A percentile compares a stretch with the other conserved stretches of the same genome.
Conservation (phyloP, 2,113 vertebrate species). For the Mustelus asterias region DNA sequence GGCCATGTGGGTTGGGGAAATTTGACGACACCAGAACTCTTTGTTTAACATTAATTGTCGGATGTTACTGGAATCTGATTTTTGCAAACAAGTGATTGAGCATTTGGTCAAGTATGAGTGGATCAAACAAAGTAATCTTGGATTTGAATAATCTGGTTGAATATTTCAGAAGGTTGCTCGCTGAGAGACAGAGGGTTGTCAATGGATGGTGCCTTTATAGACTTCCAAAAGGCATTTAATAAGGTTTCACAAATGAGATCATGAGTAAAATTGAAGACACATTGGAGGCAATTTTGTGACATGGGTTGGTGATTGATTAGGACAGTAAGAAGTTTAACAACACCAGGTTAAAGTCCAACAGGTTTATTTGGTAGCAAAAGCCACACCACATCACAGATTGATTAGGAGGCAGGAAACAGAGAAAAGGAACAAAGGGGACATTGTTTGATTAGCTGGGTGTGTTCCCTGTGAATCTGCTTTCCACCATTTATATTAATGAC, state of each 20-base stretch:
- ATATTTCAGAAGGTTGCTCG: not conserved
- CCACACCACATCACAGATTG: too few relatives aligned
- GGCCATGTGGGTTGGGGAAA: not conserved
- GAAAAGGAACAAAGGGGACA: not conserved
- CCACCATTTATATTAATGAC: not conserved
- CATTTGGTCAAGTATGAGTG: not conserved
- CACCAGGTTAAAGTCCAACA: too few relatives aligned
- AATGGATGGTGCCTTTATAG: not conserved
- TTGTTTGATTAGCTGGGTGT: not conserved
- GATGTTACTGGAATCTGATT: not conserved
- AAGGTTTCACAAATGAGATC: not conserved
- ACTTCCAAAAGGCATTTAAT: not conserved
- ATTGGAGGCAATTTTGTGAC: not conserved
- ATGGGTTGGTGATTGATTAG: not conserved
- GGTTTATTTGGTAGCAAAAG: too few relatives aligned
- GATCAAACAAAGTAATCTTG: not conserved
- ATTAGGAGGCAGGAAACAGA: not conserved
- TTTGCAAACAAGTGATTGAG: not conserved
- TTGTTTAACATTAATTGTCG: not conserved
- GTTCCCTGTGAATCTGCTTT: not conserved
- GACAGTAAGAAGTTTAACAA: too few relatives aligned
- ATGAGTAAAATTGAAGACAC: not conserved
- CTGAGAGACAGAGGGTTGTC: not conserved
- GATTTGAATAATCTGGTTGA: not conserved
- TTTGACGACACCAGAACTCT: not conserved